Evolutionary conservation across 1,140 invertebrate species (phyloP), one percentile per base, ranked within the genome.

Genomic region (Neelides sp.): DNA sequence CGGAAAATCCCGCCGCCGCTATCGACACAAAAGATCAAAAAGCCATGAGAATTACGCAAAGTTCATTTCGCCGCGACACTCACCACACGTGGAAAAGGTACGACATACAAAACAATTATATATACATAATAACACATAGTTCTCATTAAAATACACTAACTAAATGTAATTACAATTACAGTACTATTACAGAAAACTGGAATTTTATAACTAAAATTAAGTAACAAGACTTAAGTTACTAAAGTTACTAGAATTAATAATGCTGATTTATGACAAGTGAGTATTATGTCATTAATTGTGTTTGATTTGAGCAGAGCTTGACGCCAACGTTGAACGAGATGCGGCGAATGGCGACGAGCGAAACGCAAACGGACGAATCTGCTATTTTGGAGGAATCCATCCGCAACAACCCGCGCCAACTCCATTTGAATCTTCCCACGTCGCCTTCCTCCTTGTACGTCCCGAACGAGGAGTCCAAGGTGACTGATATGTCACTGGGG

Each of bases 281-380:
- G n/a, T n/a, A n/a, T n/a, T n/a, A n/a, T n/a, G n/a, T n/a, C n/a
- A n/a, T n/a, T n/a, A n/a, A n/a, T n/a, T n/a, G n/a, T n/a, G n/a
- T n/a, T n/a, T n/a, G n/a, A n/a, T n/a, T n/a, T n/a, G n/a, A n/a
- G n/a, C n/a, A n/a, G n/a, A n/a, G n/a, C n/a, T n/a, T n/a, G n/a
- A n/a, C n/a, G n/a, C n/a, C n/a, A n/a, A n/a, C n/a, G n/a, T n/a
- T n/a, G n/a, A n/a, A n/a, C n/a, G n/a, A n/a, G n/a, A n/a, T n/a
- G n/a, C n/a, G 37, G 39, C 47, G 48, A n/a, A 32, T 63, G 23
- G 71, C 78, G 7, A 77, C 79, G 55, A 73, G 66, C 48, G 77
- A 80, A 62, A 81, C 79, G 1, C 79, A 82, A 66, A 82, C 79
- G 2, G 79, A 80, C 59, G 68, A 68, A 42, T 52, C 58, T 15